Evolutionary conservation across 2,797 vertebrate species (phyloP).

Genomic region (Pseudochirops corinnae): DNA sequence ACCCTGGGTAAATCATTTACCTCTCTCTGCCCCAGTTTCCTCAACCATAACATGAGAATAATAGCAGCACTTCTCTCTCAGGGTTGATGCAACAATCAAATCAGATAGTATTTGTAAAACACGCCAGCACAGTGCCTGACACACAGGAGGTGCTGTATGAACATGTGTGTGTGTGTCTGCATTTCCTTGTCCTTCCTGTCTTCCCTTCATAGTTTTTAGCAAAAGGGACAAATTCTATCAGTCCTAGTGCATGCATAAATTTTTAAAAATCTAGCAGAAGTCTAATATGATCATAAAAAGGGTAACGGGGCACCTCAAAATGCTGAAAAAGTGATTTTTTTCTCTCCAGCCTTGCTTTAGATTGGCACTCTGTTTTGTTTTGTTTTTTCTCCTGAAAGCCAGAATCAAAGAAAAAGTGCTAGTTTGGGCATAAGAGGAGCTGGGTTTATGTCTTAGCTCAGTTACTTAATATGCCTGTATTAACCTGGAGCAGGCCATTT

Average conservation of each 20-base stretch:
- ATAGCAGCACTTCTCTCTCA: background rate
- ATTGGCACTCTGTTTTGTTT: background rate
- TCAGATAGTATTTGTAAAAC: background rate
- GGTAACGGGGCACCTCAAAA: background rate
- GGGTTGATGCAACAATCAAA: background rate
- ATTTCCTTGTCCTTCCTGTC: too few species aligned
- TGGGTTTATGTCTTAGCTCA: constrained; percentile 1
- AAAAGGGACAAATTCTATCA: background rate
- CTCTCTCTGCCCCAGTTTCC: background rate
- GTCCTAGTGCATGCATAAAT: background rate
- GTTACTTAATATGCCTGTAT: background rate
- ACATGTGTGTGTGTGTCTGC: too few species aligned
- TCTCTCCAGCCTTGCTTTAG: background rate
- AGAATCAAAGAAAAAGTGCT: background rate
- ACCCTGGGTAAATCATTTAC: background rate
- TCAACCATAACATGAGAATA: background rate
- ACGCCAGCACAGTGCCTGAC: background rate
- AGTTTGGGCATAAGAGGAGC: background rate
- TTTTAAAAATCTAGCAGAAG: background rate
- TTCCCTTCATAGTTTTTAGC: too few species aligned
- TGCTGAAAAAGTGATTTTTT: background rate
- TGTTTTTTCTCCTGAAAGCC: background rate
- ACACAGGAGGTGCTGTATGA: too few species aligned
- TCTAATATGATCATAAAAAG: background rate
- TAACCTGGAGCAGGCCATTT: constrained; percentile 33